Base-by-base conservation (phyloP, 1,140 invertebrate species). In the Nymphalis io region DNA sequence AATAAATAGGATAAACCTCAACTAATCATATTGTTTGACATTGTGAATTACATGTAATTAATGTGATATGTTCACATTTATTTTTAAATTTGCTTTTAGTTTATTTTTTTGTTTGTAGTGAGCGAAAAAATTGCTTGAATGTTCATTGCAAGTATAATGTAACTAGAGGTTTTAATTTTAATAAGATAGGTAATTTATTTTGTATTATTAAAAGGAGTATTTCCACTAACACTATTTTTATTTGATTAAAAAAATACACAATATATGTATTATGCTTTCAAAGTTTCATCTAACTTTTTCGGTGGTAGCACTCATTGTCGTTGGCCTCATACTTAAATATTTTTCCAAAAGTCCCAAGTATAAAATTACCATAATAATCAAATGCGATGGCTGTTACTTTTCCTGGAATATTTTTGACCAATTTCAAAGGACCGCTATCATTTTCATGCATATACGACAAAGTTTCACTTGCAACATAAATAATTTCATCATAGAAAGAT, bases 301-400 rank as follows among this genome's bases (percentile, higher is more conserved):
- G 84, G 42, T 74, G 64, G 69, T 81, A 78, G 66, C 85, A 89
- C 42, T 82, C 76, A 23, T 82, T 75, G 42, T 82, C 81, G 53
- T 81, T 74, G 27, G 21, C 57, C 21, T 70, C 59, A 55, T 90
- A 90, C 67, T 88, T 86, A 2, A 85, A 18, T 58, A 90, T 68
- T 76, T 84, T 84, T 8, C 84, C 85, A 15, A 72, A 70, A 12
- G 75, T 72, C n/a, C 86, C 87, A 11, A 89, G 66, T 38, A 86
- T 69, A 59, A 90, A 85, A 59, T 85, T 81, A 23, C 84, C 85
- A 42, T 60, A 51, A 55, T 70, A 58, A 70, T 90, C 83, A 75
- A 90, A 90, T 21, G 87, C 82, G 71, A 90, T 76, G 3, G 87
- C 79, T 27, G 84, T 82, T 38, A 87, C 76, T 68, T 83, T 84